These are phyloP conservation scores for Istiophorus platypterus DNA, from an alignment of 2,113 vertebrate species.

Conservation along the genomic window DNA sequence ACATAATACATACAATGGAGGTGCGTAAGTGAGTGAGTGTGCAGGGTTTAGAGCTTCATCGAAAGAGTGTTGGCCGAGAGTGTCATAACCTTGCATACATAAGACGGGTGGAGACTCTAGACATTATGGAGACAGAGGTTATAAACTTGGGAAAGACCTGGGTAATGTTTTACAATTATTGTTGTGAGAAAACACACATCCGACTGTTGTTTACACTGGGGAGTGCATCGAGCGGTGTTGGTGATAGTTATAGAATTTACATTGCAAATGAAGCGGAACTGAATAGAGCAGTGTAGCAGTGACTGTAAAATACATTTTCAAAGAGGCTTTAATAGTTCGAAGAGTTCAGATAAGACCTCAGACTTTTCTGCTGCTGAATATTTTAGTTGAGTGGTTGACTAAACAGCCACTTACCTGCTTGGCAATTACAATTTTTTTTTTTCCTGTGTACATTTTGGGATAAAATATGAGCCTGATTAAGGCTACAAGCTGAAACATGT, in stretches of 20 bases:
- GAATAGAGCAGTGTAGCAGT: background rate
- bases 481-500: background rate
- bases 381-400: background rate
- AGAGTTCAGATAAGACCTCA: background rate
- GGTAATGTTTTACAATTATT: slow-evolving; percentile 56
- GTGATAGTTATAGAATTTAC: background rate
- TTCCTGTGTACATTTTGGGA: background rate
- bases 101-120: slow-evolving; percentile 76
- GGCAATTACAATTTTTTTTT: background rate
- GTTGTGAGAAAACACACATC: background rate
- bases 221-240: background rate
- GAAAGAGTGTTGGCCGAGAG: slow-evolving; percentile 65
- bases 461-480: background rate
- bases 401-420: background rate
- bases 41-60: slow-evolving; percentile 52
- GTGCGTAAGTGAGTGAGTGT: slow-evolving; percentile 44
- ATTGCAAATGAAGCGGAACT: background rate
- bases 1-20: slow-evolving; percentile 39
- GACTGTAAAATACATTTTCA: background rate
- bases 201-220: slow-evolving; percentile 7
- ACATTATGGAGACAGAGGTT: slow-evolving; percentile 79
- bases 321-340: background rate
- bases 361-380: background rate
- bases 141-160: slow-evolving; percentile 70
- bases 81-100: slow-evolving; percentile 73